Evolutionary conservation across 2,113 vertebrate species (phyloP), one percentile per base, ranked within the genome.

Genomic region (Lutjanus erythropterus): DNA sequence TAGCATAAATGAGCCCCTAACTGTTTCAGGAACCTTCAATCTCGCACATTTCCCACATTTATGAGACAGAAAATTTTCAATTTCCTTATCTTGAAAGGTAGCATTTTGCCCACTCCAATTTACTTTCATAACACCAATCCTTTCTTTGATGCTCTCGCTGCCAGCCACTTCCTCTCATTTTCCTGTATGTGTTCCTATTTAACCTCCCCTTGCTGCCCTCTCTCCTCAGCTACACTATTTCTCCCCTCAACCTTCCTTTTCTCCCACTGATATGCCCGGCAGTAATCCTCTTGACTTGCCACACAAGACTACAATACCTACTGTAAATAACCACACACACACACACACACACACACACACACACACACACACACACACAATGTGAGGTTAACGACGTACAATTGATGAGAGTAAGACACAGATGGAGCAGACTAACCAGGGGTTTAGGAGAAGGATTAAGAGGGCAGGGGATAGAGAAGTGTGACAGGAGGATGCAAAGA

Each of bases 261-360:
- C 60, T 78, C 47, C 27, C 60, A 70, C 64, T 23, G 65, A 75
- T 23, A 53, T 50, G 64, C 55, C 55, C 46, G 33, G n/a, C 49
- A 49, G 35, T 77, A 84, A 86, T 86, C 75, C 78, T 52, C 70
- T 82, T 56, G 39, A 60, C 67, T 76, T 59, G 41, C 59, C 60
- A 60, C 66, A 52, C 42, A 55, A 58, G 62, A 66, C 66, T 14
- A 21, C 31, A n/a, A 46, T 41, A 25, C 55, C 39, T 19, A 59
- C 61, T 59, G 56, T 50, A 80, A 78, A 60, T 11, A 50, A 41
- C 55, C 46, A 25, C 64, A 23, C 41, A 71, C 37, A 53, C 52
- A 41, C 21, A 41, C 19, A 33, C n/a, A 35, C 47, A n/a, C 46
- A 25, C n/a, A 42, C 19, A 35, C 23, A 23, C 49, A 50, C n/a